These are phyloP conservation scores for Rhagophthalmus giganteus DNA, from an alignment of 2,888 invertebrate species.

Conservation along the genomic window DNA sequence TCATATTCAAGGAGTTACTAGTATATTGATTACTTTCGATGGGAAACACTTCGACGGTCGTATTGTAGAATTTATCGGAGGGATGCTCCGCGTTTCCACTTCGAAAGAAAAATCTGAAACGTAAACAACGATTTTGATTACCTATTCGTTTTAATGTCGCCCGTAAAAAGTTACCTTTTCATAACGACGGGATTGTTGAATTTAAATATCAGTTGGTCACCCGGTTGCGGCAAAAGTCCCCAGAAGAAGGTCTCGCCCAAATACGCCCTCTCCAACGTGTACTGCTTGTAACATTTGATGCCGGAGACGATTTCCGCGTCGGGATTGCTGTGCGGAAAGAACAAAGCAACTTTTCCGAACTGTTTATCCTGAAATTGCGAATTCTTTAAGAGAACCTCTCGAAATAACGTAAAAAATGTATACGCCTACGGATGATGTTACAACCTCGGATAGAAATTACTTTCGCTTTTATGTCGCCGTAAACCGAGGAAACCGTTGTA, in stretches of 20 bases:
- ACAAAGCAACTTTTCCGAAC: conserved; percentile 80
- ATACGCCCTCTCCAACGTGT: conserved; percentile 80
- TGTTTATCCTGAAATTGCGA: conserved; percentile 71
- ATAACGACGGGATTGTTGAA: conserved; percentile 73
- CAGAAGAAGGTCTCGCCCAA: conserved; percentile 87
- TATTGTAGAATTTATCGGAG: conserved; percentile 84
- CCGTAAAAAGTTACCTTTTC: conserved; percentile 61
- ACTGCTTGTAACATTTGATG: conserved; percentile 79
- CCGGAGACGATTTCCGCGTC: conserved; percentile 69
- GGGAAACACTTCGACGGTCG: conserved; percentile 79
- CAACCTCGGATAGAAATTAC: too few relatives aligned
- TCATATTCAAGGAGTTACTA: conserved; percentile 63
- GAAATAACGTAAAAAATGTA: too few relatives aligned
- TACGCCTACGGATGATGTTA: too few relatives aligned
- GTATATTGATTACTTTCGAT: conserved; percentile 50
- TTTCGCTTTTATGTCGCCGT: too few relatives aligned
- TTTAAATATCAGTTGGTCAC: conserved; percentile 78
- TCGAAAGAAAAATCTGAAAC: conserved; percentile 74
- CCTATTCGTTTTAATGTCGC: not conserved
- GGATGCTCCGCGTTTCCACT: conserved; percentile 91
- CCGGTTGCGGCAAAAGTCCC: conserved; percentile 83
- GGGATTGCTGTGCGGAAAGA: conserved; percentile 79
- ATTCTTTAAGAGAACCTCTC: conserved; percentile 6
- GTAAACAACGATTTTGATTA: not conserved
- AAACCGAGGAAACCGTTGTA: too few relatives aligned